These are phyloP conservation scores for Xestia sexstrigata DNA, from an alignment of 2,888 invertebrate genomes.

Conservation along the genomic window DNA sequence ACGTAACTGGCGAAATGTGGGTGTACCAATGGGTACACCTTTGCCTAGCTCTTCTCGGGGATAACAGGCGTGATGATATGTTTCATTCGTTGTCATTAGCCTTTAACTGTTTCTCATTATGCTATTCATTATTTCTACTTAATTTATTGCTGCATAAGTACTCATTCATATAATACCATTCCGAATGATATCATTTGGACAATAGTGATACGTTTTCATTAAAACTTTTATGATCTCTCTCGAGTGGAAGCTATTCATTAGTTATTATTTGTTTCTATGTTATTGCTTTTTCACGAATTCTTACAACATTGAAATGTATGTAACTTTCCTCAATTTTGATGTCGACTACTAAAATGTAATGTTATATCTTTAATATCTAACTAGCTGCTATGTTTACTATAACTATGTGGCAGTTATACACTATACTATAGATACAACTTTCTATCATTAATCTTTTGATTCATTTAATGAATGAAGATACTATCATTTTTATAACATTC, in stretches of 20 bases:
- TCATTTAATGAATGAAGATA: conserved; percentile 31
- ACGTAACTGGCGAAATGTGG: no score
- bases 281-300: conserved; percentile 23
- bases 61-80: background rate
- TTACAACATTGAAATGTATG: conserved; percentile 4
- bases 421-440: conserved; percentile 55
- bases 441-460: conserved; percentile 41
- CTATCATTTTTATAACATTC: conserved; percentile 27
- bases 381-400: conserved; percentile 15
- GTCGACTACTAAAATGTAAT: conserved; percentile 32
- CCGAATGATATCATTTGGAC: conserved; percentile 2
- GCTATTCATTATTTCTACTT: background rate
- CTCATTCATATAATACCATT: background rate
- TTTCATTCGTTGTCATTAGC: background rate
- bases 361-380: conserved; percentile 8
- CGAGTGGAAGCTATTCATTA: background rate
- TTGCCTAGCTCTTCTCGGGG: no score
- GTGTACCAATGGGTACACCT: no score
- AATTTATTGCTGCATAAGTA: background rate
- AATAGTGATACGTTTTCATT: conserved; percentile 9
- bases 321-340: conserved; percentile 47
- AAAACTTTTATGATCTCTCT: conserved; percentile 12
- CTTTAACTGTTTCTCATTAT: background rate
- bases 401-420: conserved; percentile 23
- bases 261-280: conserved; percentile 7